Evolutionary conservation across 1,140 invertebrate genomes (phyloP), one percentile per base, ranked within the genome.

Genomic region (Drosophila orosa): DNA sequence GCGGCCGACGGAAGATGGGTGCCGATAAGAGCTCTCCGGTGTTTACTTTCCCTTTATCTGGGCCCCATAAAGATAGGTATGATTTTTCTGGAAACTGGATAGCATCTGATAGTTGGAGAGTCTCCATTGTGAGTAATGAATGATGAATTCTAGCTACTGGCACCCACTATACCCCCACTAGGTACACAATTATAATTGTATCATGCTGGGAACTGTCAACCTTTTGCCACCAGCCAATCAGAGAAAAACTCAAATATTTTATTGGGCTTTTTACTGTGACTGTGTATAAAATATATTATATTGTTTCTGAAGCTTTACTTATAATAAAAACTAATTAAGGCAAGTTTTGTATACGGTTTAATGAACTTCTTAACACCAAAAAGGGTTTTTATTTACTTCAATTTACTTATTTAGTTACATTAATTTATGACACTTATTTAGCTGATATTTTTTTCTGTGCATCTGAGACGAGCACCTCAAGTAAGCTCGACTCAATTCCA

Each of bases 21-120:
- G 19, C 22, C 62, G 65, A 68, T 68, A 68, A 69, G 40, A 29
- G 19, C 19, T 56, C 48, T 44, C 15, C 39, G 39, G 24, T 47
- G 42, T 71, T 71, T 71, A 27, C 67, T 71, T 69, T 69, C 67
- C 65, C 52, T 58, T 71, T 71, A 71, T 71, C 67, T 71, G 42
- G 42, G 22, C 12, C 39, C 47, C 56, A 27, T 19, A 74, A 74
- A 74, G 55, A 71, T 71, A 67, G 37, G n/a, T 54, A 61, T 29
- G 25, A 17, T 1, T 39, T 47, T 72, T 15, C 24, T 42, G 22
- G 69, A 50, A 59, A 17, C 31, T 59, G 45, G 31, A 35, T 50
- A 42, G 42, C 35, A 40, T 31, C 39, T 29, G 24, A 24, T 35
- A 39, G 13, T 13, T 13, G 19, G 12, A 13, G 15, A n/a, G 37